phyloP scores from a whole-genome alignment of 1,140 invertebrate genomes.

The Drosophila lini region DNA sequence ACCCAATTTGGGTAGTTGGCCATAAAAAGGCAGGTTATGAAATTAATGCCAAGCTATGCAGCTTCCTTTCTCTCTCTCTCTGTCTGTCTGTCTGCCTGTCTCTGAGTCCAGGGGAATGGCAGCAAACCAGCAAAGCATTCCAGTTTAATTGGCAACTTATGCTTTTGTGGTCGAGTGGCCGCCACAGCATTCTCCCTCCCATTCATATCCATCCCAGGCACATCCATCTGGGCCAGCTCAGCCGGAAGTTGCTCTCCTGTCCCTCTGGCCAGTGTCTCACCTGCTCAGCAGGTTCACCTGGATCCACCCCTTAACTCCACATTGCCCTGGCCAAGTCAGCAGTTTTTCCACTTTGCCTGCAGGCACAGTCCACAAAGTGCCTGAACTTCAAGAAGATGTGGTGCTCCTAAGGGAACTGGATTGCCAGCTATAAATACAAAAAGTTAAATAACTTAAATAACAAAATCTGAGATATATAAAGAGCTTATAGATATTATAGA shows the following conservation, averaged over 20 bases:
- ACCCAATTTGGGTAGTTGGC: conserved; percentile 78
- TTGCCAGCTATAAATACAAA: conserved; percentile 5
- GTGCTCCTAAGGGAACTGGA: neutral
- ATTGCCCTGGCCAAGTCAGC: conserved; percentile 49
- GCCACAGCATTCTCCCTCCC: conserved; percentile 16
- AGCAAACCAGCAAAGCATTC: conserved; percentile 72
- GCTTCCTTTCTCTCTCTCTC: conserved; percentile 2
- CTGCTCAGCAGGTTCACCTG: neutral
- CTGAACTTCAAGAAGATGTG: conserved; percentile 14
- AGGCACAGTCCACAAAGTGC: conserved; percentile 18
- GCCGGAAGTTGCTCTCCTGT: conserved; percentile 47
- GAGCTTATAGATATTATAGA: too few species aligned
- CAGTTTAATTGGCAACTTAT: conserved; percentile 83
- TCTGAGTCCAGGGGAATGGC: conserved; percentile 11
- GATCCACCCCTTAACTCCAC: neutral
- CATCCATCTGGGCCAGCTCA: conserved; percentile 40
- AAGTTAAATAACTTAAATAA: neutral
- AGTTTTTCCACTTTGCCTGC: conserved; percentile 33
- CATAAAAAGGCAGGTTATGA: conserved; percentile 81
- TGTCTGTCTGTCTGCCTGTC: conserved; percentile 1
- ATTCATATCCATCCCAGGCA: conserved; percentile 36
- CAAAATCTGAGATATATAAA: neutral
- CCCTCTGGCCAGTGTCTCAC: conserved; percentile 48
- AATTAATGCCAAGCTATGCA: conserved; percentile 68
- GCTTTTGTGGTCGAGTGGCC: conserved; percentile 76